phyloP scores from a whole-genome alignment of 2,888 invertebrate species.

The Eremobia ochroleuca region DNA sequence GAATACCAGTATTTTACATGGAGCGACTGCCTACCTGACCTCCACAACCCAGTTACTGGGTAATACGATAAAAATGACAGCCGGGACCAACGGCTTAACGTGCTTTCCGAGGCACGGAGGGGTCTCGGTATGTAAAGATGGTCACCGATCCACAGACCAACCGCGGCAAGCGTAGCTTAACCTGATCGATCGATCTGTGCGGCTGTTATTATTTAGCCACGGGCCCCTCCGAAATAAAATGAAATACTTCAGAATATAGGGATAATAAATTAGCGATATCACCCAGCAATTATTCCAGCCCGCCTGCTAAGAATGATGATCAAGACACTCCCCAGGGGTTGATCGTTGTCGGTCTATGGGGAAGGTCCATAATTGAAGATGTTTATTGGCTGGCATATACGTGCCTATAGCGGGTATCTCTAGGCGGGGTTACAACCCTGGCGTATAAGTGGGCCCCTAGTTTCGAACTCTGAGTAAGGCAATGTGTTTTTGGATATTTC shows the following conservation, averaged over 20 bases:
- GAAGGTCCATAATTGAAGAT: slow-evolving; percentile 34
- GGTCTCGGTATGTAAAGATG: no score
- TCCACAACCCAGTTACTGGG: no score
- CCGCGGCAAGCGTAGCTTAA: no score
- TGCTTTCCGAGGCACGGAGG: no score
- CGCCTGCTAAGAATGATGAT: slow-evolving; percentile 26
- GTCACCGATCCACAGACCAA: no score
- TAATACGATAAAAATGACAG: no score
- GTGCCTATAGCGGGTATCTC: not conserved
- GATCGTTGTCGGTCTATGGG: slow-evolving; percentile 37
- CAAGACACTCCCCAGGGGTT: slow-evolving; percentile 18
- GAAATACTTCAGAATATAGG: not conserved
- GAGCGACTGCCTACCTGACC: no score
- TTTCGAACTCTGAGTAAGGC: not conserved
- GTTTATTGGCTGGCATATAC: slow-evolving; percentile 20
- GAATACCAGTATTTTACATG: no score
- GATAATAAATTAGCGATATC: slow-evolving; percentile 18
- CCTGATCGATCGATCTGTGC: no score
- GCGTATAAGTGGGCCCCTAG: slow-evolving; percentile 2
- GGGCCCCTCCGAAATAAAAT: no score
- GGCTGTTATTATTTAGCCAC: no score
- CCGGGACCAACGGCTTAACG: no score
- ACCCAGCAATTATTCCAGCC: slow-evolving; percentile 23
- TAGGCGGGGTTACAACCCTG: not conserved
- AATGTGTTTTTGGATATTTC: not conserved